Base-by-base conservation (phyloP, 1,140 invertebrate genomes). In the Proctacanthus coquilletti region DNA sequence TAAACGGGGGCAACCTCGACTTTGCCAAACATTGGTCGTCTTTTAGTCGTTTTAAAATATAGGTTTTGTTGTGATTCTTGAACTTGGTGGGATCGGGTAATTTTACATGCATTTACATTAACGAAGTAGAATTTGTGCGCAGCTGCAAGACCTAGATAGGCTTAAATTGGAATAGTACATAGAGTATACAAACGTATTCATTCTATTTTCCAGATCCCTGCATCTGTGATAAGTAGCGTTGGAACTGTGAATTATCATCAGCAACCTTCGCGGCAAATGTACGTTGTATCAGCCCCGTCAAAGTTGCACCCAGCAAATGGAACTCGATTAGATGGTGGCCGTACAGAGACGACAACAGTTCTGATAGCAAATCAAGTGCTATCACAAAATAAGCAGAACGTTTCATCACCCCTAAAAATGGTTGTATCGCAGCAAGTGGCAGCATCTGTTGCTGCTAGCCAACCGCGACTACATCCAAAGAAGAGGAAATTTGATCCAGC, bases 401-500 rank as follows among this genome's bases (percentile, higher is more conserved):
- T n/a, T n/a, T n/a, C 49, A 44, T 45, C 47, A 38, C 11, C 33
- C 21, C 5, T 21, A 14, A 25, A 25, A 37, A 37, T 37, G 13
- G 8, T 13, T 6, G 14, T 37, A 25, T 18, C 15, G 21, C 21
- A 35, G 14, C 17, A 6, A 19, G 19, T 21, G 5, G 27, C 30
- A 20, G 21, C n/a, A 3, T 23, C 38, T 21, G 5, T 13, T 17
- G 9, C 6, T 17, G 15, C 10, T 35, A 35, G 25, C 11, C 38
- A 34, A 2, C 66, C 45, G 57, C 69, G 74, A 34, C 84, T 81
- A 57, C 68, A 88, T 61, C 84, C 85, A 41, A 89, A 88, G 61
- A 89, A 89, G 62, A 68, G 85, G 42, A 88, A 88, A 64, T 87
- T 83, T 51, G 77, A 84, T 67, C 81, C 77, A 41, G 76, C 80